A percentile compares a stretch with the other conserved stretches of the same genome.
These are phyloP conservation scores for Clunio marinus DNA, from an alignment of 2,888 invertebrate genomes.

Conservation along the genomic window DNA sequence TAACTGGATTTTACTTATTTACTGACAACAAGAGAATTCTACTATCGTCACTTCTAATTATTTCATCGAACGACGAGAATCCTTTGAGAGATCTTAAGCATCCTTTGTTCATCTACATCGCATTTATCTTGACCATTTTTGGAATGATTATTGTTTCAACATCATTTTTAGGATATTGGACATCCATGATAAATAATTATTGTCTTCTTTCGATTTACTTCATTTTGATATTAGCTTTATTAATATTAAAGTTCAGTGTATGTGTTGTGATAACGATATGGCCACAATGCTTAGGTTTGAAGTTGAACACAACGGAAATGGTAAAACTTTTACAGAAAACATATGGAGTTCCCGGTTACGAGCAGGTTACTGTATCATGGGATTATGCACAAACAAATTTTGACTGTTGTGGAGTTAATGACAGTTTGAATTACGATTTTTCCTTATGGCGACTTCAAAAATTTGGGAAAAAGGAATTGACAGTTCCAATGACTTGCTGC, in stretches of 20 bases:
- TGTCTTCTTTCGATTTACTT: slow-evolving; percentile 71
- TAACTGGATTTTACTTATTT: slow-evolving; percentile 67
- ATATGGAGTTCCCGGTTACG: slow-evolving; percentile 70
- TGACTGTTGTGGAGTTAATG: slow-evolving; percentile 74
- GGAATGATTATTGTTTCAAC: slow-evolving; percentile 66
- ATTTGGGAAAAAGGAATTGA: slow-evolving; percentile 64
- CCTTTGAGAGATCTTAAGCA: slow-evolving; percentile 59
- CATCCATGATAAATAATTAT: slow-evolving; percentile 70
- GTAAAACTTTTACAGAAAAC: slow-evolving; percentile 67
- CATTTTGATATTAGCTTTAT: slow-evolving; percentile 61
- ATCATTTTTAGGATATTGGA: slow-evolving; percentile 76
- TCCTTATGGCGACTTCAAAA: slow-evolving; percentile 74
- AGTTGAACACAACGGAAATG: slow-evolving; percentile 63
- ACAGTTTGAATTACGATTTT: slow-evolving; percentile 74
- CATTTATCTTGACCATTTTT: slow-evolving; percentile 63
- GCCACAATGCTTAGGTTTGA: slow-evolving; percentile 73
- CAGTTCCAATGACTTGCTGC: slow-evolving; percentile 69
- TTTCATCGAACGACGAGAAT: slow-evolving; percentile 51
- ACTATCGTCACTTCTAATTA: slow-evolving; percentile 65
- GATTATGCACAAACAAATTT: slow-evolving; percentile 71
- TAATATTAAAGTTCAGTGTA: slow-evolving; percentile 66
- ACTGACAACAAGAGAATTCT: slow-evolving; percentile 68
- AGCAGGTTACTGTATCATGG: slow-evolving; percentile 70
- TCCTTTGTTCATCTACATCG: slow-evolving; percentile 72
- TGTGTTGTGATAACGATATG: slow-evolving; percentile 69